Conservation (phyloP, 2,888 invertebrate species). For the Chalcosyrphus nemorum region DNA sequence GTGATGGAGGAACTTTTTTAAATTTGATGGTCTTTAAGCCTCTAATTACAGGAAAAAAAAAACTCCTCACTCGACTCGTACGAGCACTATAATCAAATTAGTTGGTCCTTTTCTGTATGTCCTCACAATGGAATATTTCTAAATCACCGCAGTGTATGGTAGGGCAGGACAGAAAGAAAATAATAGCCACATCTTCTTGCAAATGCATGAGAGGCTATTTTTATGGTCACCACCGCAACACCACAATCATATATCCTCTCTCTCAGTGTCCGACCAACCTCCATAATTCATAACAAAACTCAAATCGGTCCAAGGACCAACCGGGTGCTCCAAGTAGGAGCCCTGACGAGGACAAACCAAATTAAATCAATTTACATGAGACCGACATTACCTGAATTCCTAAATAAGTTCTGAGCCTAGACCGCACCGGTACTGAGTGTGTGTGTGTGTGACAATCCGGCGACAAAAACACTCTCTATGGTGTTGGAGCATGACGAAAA, state of each 20-base stretch:
- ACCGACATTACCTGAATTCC: constrained; percentile 73
- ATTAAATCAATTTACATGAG: constrained; percentile 73
- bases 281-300: constrained; percentile 60
- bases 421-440: background rate
- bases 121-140: constrained; percentile 25
- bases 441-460: constrained; percentile 61
- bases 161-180: background rate
- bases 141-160: constrained; percentile 13
- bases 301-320: constrained; percentile 24
- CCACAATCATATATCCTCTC: constrained; percentile 58
- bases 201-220: constrained; percentile 20
- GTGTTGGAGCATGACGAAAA: constrained; percentile 44
- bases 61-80: background rate
- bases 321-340: background rate
- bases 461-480: constrained; percentile 51
- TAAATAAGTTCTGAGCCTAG: constrained; percentile 66
- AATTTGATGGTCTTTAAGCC: constrained; percentile 31
- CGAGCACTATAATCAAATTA: constrained; percentile 1
- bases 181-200: constrained; percentile 28
- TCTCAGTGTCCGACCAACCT: constrained; percentile 32
- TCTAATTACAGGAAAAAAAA: constrained; percentile 31
- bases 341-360: constrained; percentile 68
- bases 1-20: constrained; percentile 8
- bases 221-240: constrained; percentile 33
- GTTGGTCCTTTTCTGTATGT: background rate